Evolutionary conservation across 2,113 vertebrate genomes (phyloP).

Genomic region (Platysteira castanea): DNA sequence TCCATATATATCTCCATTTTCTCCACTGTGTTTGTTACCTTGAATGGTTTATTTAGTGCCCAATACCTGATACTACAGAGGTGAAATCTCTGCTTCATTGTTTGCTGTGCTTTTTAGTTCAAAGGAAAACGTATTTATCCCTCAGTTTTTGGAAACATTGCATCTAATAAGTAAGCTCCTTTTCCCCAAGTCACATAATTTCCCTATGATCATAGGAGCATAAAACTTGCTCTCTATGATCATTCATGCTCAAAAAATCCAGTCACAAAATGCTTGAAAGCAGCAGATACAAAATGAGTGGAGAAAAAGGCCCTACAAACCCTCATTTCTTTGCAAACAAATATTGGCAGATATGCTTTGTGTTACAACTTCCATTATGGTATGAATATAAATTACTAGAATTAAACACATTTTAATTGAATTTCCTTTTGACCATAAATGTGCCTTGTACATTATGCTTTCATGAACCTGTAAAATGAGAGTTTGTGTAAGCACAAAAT

Average conservation of each 20-base stretch:
- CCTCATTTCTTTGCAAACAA: neutral
- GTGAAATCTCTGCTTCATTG: neutral
- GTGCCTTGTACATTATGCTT: neutral
- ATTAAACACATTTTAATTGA: neutral
- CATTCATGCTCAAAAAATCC: neutral
- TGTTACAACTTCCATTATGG: neutral
- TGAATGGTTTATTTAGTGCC: neutral
- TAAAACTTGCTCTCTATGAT: slow-evolving; percentile 4
- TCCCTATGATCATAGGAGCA: neutral
- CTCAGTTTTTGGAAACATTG: neutral
- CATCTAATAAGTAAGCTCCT: neutral
- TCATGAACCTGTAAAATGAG: neutral
- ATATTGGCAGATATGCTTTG: neutral
- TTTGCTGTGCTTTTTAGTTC: neutral
- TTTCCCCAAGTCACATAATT: neutral
- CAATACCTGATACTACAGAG: neutral
- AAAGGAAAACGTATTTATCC: neutral
- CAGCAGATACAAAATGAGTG: neutral
- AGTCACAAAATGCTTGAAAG: slow-evolving; percentile 1
- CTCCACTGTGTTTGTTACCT: neutral
- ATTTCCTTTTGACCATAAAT: neutral
- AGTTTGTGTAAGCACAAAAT: neutral
- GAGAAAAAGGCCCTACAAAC: neutral
- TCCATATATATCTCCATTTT: neutral
- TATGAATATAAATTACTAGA: neutral